Evolutionary conservation across 2,888 invertebrate genomes (phyloP).

Genomic region (Coleophora deauratella): DNA sequence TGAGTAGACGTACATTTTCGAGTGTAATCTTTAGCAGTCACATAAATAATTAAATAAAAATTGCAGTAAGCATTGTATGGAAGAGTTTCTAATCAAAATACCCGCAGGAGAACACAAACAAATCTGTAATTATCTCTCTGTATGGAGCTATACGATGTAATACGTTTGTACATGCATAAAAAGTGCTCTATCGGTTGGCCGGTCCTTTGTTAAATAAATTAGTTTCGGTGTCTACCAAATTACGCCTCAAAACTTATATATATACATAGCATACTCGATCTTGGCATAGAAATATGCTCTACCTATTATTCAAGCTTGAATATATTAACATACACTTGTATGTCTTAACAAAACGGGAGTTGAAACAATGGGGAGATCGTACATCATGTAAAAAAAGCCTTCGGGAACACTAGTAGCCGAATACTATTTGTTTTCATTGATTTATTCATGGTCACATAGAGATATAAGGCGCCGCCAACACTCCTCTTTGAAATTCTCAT

Average conservation of each 20-base stretch:
- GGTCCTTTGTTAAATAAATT: constrained; percentile 75
- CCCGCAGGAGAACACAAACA: constrained; percentile 32
- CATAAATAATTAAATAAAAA: too few species aligned
- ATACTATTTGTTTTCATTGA: constrained; percentile 74
- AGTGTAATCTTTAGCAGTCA: too few species aligned
- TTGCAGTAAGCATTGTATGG: not conserved
- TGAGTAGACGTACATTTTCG: too few species aligned
- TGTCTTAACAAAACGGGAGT: constrained; percentile 53
- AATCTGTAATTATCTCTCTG: constrained; percentile 36
- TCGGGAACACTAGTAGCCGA: constrained; percentile 68
- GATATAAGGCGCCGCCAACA: constrained; percentile 65
- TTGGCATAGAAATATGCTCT: constrained; percentile 67
- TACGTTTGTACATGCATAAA: constrained; percentile 67
- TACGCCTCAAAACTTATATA: constrained; percentile 69
- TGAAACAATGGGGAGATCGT: constrained; percentile 61
- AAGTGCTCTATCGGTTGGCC: constrained; percentile 67
- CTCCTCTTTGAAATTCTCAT: constrained; percentile 46
- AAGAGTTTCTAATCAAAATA: constrained; percentile 19
- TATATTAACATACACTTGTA: constrained; percentile 64
- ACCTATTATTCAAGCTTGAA: constrained; percentile 58
- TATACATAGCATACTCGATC: constrained; percentile 58
- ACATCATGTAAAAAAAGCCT: constrained; percentile 54
- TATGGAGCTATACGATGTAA: constrained; percentile 40
- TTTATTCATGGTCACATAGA: constrained; percentile 67
- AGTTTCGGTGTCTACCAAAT: constrained; percentile 76